Evolutionary conservation across 1,140 invertebrate genomes (phyloP).

Genomic region (Popillia japonica): DNA sequence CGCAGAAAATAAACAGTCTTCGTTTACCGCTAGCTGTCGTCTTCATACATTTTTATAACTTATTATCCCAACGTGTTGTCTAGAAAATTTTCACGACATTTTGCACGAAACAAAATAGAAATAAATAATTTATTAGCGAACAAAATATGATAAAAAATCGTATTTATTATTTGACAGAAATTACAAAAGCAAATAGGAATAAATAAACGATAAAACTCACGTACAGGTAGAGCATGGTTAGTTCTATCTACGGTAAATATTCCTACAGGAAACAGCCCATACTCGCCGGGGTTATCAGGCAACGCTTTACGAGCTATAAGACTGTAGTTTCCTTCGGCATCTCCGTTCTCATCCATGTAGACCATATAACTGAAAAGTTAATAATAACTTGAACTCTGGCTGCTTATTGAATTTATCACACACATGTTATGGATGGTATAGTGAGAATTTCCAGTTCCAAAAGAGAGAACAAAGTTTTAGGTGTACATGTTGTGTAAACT

Average conservation of each 20-base stretch:
- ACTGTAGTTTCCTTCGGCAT: constrained; percentile 96
- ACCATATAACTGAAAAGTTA: constrained; percentile 76
- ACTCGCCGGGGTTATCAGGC: constrained; percentile 51
- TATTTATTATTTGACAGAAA: too few relatives aligned
- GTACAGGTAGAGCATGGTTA: constrained; percentile 67
- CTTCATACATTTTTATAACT: too few relatives aligned
- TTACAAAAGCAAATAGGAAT: too few relatives aligned
- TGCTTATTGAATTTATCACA: too few relatives aligned
- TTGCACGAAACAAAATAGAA: too few relatives aligned
- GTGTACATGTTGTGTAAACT: background rate
- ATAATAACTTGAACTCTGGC: background rate
- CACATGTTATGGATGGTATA: too few relatives aligned
- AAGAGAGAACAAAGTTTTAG: background rate
- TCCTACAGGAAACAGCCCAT: constrained; percentile 80
- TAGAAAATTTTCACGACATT: too few relatives aligned
- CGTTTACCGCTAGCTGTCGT: too few relatives aligned
- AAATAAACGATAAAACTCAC: constrained; percentile 46
- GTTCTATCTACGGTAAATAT: constrained; percentile 67
- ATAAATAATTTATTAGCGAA: too few relatives aligned
- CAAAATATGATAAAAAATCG: too few relatives aligned
- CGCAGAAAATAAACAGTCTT: too few relatives aligned
- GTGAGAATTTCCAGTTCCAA: background rate
- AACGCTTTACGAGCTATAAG: constrained; percentile 73
- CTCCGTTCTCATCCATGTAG: constrained; percentile 93
- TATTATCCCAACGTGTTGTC: too few relatives aligned